These are phyloP conservation scores for Equus przewalskii DNA, from an alignment of 2,113 vertebrate genomes.

Conservation along the genomic window DNA sequence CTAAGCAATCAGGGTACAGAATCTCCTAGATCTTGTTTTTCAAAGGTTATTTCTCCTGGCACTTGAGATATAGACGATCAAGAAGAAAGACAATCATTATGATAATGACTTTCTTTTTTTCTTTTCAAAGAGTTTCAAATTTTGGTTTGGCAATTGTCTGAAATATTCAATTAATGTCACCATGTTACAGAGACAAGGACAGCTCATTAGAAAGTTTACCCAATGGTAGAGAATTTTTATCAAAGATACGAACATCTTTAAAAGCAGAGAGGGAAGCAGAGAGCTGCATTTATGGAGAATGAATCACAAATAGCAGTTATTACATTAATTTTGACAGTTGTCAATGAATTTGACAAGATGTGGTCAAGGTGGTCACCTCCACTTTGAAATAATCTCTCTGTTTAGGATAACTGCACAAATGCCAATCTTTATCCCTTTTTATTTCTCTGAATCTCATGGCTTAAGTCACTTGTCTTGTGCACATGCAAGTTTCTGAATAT, in stretches of 20 bases:
- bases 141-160: not conserved
- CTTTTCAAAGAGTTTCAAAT: slow-evolving; percentile 29
- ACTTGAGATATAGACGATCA: not conserved
- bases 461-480: not conserved
- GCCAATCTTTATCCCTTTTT: not conserved
- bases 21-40: not conserved
- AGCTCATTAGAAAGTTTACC: not conserved
- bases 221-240: not conserved
- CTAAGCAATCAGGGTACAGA: not conserved
- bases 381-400: slow-evolving; percentile 45
- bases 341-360: not conserved
- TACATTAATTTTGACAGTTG: not conserved
- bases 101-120: not conserved
- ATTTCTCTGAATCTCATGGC: slow-evolving; percentile 9
- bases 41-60: slow-evolving; percentile 18
- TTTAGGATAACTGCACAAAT: not conserved
- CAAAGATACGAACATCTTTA: not conserved
- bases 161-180: not conserved
- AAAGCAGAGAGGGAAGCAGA: not conserved
- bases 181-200: not conserved
- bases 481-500: slow-evolving; percentile 51
- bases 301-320: not conserved
- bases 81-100: not conserved
- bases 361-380: not conserved
- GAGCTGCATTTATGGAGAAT: not conserved